Evolutionary conservation across 2,797 vertebrate genomes (phyloP), one percentile per base, ranked within the genome.

Genomic region (Typhlichthys eigenmanni): DNA sequence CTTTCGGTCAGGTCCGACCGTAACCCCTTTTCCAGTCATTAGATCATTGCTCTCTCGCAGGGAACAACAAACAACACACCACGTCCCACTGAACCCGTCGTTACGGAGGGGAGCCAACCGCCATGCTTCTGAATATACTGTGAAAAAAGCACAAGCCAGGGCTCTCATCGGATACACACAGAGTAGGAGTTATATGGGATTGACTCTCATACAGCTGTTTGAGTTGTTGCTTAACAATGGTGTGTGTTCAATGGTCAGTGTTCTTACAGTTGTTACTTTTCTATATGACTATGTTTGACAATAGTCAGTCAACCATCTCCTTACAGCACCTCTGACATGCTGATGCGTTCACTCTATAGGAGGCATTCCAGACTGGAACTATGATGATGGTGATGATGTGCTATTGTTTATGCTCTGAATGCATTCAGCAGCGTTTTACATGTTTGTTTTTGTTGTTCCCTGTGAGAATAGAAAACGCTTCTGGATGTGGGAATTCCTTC

Each of bases 61-160:
- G 71, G 71, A 67, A 69, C 51, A 54, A 72, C 71, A 75, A 79
- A 78, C 76, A 77, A 78, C 76, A 76, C 78, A 74, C 62, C 59
- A 51, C 69, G 72, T 63, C 72, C 54, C 2, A 62, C 75, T 77
- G 58, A 82, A 70, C 69, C 66, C 66, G 76, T 64, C 63, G 55
- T 69, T 69, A 64, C 80, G 76, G 81, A 77, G 60, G 13, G n/a
- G 53, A 68, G 85, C 85, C 83, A 87, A 64, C 67, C 55, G 79
- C 69, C 62, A 50, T 75, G 75, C 64, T 76, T 70, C 74, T 77
- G 85, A 81, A 85, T 85, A 85, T 87, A 85, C 50, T 77, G 74
- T 80, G 76, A 85, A 79, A 82, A 88, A 86, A 80, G 74, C 13
- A 48, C 17, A 61, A 83, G 69, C 57, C 79, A 69, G 74, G 60